phyloP scores from a whole-genome alignment of 2,113 vertebrate species.

The Calypte anna region DNA sequence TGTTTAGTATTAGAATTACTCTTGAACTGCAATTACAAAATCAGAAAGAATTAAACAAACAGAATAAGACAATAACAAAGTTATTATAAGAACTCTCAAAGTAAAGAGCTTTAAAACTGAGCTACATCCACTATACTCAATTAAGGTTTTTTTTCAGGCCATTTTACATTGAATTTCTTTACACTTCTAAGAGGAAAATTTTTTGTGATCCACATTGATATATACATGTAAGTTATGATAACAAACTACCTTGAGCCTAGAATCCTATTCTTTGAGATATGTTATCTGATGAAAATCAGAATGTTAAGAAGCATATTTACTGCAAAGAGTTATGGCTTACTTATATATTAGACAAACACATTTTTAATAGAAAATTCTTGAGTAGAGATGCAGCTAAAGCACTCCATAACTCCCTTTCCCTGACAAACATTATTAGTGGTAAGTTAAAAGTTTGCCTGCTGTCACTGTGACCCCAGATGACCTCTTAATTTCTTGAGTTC shows the following conservation, averaged over 20 bases:
- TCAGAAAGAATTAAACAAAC: neutral
- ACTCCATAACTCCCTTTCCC: constrained; percentile 76
- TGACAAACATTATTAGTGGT: constrained; percentile 92
- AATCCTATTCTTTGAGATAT: neutral
- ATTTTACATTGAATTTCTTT: neutral
- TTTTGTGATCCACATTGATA: neutral
- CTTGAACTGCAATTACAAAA: neutral
- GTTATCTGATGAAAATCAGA: neutral
- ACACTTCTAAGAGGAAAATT: neutral
- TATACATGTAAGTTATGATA: neutral
- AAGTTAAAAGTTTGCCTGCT: constrained; percentile 91
- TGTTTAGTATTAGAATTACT: neutral
- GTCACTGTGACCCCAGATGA: constrained; percentile 91
- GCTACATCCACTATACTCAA: accelerated
- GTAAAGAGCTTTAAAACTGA: neutral
- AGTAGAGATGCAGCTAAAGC: constrained; percentile 57
- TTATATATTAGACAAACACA: neutral
- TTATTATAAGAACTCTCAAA: neutral
- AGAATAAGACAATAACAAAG: neutral
- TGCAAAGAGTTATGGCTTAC: neutral
- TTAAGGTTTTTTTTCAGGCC: neutral
- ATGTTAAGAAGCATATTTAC: neutral
- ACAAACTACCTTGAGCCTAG: neutral
- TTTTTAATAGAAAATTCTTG: constrained; percentile 54
- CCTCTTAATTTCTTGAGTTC: constrained; percentile 98